These are phyloP conservation scores for Microcebus lehilahytsara DNA, from an alignment of 2,113 vertebrate species.

Conservation along the genomic window DNA sequence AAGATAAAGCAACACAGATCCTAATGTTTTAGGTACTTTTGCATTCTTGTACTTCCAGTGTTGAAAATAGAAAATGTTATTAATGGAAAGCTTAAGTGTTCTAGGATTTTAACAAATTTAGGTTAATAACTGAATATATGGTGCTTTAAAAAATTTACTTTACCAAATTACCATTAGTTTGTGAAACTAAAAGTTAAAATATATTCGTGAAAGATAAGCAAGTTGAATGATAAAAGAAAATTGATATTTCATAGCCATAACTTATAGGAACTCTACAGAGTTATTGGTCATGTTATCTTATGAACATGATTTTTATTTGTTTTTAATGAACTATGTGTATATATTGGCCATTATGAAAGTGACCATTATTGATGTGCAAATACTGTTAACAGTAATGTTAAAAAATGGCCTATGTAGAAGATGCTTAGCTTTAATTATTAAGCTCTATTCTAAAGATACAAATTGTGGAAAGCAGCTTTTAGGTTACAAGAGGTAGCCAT, in stretches of 20 bases:
- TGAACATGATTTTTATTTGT: neutral
- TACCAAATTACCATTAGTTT: constrained; percentile 7
- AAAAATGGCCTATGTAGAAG: neutral
- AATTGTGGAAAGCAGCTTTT: neutral
- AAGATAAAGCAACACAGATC: neutral
- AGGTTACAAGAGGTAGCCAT: neutral
- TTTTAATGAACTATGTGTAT: neutral
- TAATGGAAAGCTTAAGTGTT: neutral
- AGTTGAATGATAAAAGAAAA: neutral
- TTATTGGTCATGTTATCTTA: neutral
- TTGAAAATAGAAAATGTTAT: constrained; percentile 36
- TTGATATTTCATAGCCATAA: neutral
- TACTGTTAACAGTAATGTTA: neutral
- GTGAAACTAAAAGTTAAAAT: constrained; percentile 20
- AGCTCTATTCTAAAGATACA: neutral
- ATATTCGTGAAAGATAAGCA: neutral
- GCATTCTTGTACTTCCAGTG: neutral
- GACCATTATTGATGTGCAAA: neutral
- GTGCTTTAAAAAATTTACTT: neutral
- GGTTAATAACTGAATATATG: neutral
- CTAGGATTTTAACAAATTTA: neutral
- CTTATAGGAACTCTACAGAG: neutral
- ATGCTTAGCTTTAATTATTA: neutral
- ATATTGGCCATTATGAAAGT: neutral
- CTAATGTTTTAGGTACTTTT: neutral